These are phyloP conservation scores for Mirounga angustirostris DNA, from an alignment of 2,113 vertebrate species.

Conservation along the genomic window DNA sequence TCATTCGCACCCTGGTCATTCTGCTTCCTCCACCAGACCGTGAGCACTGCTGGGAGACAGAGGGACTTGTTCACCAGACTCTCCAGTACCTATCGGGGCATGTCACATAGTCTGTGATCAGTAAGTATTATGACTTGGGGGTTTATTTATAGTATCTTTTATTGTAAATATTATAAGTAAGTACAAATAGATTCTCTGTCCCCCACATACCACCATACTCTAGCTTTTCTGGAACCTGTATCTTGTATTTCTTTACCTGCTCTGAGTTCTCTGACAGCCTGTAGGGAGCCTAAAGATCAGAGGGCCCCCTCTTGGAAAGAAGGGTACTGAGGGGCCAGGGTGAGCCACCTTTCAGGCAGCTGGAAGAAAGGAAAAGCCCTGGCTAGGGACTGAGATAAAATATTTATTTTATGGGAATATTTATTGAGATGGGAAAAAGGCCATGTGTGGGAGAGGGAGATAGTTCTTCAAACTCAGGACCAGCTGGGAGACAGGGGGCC, in stretches of 20 bases:
- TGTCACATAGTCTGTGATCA: not conserved
- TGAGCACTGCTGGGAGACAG: not conserved
- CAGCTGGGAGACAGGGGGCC: not conserved
- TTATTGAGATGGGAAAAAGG: not conserved
- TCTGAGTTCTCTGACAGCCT: not conserved
- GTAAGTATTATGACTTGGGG: not conserved
- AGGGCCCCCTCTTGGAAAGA: slow-evolving; percentile 11
- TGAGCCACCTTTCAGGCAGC: not conserved
- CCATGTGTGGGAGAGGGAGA: not conserved
- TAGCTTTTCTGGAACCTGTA: not conserved
- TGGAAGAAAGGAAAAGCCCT: slow-evolving; percentile 35
- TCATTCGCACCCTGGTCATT: not conserved
- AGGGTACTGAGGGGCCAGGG: not conserved
- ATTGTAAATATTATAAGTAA: not conserved
- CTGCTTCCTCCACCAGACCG: not conserved
- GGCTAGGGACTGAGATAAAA: not conserved
- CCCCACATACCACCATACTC: not conserved
- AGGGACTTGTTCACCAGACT: not conserved
- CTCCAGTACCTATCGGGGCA: not conserved
- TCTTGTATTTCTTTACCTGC: not conserved
- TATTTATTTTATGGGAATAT: not conserved
- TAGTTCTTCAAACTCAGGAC: not conserved
- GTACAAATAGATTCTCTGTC: not conserved
- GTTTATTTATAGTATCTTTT: not conserved
- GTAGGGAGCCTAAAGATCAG: not conserved